Evolutionary conservation across 2,797 vertebrate genomes (phyloP).

Genomic region (Selene dorsalis): DNA sequence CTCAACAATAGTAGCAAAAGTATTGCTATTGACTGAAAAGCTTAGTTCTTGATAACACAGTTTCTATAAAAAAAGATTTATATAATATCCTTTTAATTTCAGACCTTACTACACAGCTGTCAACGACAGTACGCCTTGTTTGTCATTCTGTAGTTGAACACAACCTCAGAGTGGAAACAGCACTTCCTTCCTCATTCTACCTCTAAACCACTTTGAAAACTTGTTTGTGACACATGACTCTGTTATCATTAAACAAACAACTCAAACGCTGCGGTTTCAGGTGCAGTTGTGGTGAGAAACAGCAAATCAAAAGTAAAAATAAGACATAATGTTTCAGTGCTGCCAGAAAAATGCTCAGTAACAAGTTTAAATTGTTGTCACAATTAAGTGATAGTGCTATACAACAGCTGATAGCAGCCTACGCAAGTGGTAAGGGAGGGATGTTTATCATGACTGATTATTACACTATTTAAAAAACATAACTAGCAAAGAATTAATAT

Average conservation of each 20-base stretch:
- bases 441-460: neutral
- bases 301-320: slow-evolving; percentile 56
- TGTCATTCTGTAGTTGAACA: slow-evolving; percentile 51
- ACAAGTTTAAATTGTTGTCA: too few species aligned
- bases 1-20: neutral
- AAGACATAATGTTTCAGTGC: neutral
- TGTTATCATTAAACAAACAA: slow-evolving; percentile 60
- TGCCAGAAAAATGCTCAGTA: neutral
- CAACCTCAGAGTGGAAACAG: slow-evolving; percentile 64
- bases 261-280: slow-evolving; percentile 59
- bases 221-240: slow-evolving; percentile 31
- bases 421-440: neutral
- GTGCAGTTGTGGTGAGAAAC: slow-evolving; percentile 27
- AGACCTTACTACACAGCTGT: slow-evolving; percentile 42
- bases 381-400: neutral
- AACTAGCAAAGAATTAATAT: neutral
- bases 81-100: slow-evolving; percentile 5
- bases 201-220: slow-evolving; percentile 46
- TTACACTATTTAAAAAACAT: neutral
- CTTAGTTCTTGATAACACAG: slow-evolving; percentile 9
- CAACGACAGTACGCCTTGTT: slow-evolving; percentile 16
- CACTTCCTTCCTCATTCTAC: slow-evolving; percentile 71
- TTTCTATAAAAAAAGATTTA: slow-evolving; percentile 4
- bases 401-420: neutral
- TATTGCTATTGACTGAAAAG: neutral